phyloP scores from a whole-genome alignment of 2,797 vertebrate species.

The Acanthiza pusilla region DNA sequence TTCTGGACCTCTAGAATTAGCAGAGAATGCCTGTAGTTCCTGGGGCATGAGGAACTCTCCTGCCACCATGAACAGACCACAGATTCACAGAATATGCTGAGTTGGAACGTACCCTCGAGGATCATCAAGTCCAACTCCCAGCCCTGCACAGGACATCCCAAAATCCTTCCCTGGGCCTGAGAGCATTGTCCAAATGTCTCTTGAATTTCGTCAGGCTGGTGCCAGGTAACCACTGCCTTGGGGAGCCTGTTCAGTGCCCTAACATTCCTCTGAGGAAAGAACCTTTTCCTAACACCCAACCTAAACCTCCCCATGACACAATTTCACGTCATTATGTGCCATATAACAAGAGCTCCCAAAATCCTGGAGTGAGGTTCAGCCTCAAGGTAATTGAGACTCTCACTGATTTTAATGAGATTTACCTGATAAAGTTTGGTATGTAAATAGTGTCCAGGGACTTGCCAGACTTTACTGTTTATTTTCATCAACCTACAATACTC shows the following conservation, averaged over 20 bases:
- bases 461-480: not conserved
- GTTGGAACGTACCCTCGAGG: not conserved
- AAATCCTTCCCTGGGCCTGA: not conserved
- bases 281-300: not conserved
- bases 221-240: not conserved
- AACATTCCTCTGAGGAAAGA: not conserved
- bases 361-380: not conserved
- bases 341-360: not conserved
- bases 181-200: not conserved
- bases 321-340: not conserved
- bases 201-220: not conserved
- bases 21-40: not conserved
- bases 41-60: not conserved
- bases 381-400: not conserved
- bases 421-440: not conserved
- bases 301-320: not conserved
- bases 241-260: not conserved
- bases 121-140: not conserved
- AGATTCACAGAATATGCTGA: not conserved
- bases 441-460: not conserved
- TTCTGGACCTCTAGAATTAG: not conserved
- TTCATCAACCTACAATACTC: not conserved
- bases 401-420: not conserved
- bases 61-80: not conserved
- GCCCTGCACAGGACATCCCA: not conserved